Percentiles rank a stretch among this genome's conserved stretches.
These are phyloP conservation scores for Daktulosphaira vitifoliae DNA, from an alignment of 1,140 invertebrate species.

Conservation along the genomic window DNA sequence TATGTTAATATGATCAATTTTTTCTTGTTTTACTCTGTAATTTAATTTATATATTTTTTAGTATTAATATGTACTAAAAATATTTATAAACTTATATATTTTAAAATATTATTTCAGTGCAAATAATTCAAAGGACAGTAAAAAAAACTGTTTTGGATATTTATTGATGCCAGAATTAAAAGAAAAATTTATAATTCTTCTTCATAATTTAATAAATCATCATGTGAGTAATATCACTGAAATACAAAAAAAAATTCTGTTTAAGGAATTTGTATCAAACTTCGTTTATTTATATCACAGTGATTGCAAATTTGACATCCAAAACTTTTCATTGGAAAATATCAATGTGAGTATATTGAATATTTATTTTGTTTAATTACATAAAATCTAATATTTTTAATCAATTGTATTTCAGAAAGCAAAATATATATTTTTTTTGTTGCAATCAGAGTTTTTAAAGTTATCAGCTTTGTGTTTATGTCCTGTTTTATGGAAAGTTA, in stretches of 20 bases:
- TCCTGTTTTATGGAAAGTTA: background rate
- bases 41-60: no score
- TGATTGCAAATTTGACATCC: conserved; percentile 2
- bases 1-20: no score
- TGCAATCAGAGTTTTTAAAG: conserved; percentile 27
- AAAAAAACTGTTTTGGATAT: conserved; percentile 7
- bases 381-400: background rate
- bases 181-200: background rate
- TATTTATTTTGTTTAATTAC: no score
- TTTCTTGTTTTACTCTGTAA: no score
- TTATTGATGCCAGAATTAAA: conserved; percentile 25
- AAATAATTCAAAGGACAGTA: no score
- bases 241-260: conserved; percentile 1
- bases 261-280: conserved; percentile 1
- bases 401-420: conserved; percentile 6
- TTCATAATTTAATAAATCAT: conserved; percentile 3
- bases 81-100: no score
- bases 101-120: no score
- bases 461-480: background rate
- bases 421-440: conserved; percentile 10
- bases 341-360: conserved; percentile 25
- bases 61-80: no score
- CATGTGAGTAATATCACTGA: conserved; percentile 6
- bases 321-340: conserved; percentile 14
- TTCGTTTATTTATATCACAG: background rate